Evolutionary conservation across 2,888 invertebrate genomes (phyloP).

Genomic region (Lepidocyrtinus sp.): DNA sequence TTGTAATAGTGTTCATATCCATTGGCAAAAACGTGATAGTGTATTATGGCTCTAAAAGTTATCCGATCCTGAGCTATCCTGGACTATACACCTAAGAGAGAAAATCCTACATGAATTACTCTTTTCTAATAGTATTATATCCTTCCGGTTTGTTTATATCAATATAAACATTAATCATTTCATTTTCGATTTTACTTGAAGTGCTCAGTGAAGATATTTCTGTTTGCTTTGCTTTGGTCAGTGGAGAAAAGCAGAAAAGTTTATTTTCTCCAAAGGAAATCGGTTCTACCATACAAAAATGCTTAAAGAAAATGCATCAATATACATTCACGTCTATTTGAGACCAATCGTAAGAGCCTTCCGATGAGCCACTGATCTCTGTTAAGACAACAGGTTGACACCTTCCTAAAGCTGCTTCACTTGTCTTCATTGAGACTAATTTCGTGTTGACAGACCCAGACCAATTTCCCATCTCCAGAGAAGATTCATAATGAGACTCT

Average conservation of each 20-base stretch:
- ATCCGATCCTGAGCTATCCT: too few species aligned
- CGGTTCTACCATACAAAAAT: too few species aligned
- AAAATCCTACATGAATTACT: neutral
- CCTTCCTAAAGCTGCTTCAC: constrained; percentile 46
- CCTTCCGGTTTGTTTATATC: neutral
- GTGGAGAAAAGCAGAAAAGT: too few species aligned
- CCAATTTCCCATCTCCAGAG: constrained; percentile 52
- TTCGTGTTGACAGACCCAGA: constrained; percentile 41
- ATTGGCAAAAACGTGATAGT: too few species aligned
- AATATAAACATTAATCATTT: neutral
- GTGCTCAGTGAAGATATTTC: neutral
- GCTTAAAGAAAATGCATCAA: neutral
- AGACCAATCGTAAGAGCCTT: too few species aligned
- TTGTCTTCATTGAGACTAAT: constrained; percentile 57
- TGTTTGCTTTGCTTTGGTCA: neutral
- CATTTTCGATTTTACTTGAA: neutral
- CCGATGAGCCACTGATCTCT: constrained; percentile 41
- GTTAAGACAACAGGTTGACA: constrained; percentile 53
- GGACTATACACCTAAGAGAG: too few species aligned
- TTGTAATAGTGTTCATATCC: too few species aligned
- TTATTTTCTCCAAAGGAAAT: too few species aligned
- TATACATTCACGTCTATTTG: neutral
- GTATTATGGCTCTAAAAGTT: too few species aligned
- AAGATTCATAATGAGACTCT: constrained; percentile 40
- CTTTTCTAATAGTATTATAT: neutral